Percentiles rank a stretch among this genome's conserved stretches.
phyloP scores from a whole-genome alignment of 2,113 vertebrate genomes.

The Oenanthe oenanthe region DNA sequence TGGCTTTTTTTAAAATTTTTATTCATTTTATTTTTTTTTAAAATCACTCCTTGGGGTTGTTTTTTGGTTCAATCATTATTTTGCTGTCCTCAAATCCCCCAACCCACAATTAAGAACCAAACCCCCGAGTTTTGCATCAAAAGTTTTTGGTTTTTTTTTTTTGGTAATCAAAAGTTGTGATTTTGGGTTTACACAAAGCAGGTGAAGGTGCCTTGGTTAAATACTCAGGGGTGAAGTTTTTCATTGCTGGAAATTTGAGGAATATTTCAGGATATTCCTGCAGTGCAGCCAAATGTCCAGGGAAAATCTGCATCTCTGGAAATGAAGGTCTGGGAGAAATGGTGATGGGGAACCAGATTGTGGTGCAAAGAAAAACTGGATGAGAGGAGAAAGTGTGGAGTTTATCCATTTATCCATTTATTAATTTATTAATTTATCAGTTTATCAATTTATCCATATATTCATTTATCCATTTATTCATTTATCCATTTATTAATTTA shows the following conservation, averaged over 20 bases:
- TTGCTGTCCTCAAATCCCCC: background rate
- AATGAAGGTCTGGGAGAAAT: background rate
- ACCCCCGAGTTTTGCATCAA: background rate
- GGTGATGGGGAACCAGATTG: background rate
- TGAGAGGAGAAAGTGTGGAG: background rate
- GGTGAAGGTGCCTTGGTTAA: fast-evolving
- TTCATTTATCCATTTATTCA: fast-evolving
- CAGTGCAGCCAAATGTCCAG: background rate
- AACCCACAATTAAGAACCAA: fast-evolving
- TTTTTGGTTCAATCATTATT: background rate
- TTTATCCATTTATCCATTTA: background rate
- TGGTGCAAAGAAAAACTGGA: background rate
- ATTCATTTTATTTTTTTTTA: no score
- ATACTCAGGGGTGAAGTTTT: background rate
- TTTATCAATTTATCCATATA: background rate
- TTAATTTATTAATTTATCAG: background rate
- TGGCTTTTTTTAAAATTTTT: no score
- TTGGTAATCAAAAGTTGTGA: background rate
- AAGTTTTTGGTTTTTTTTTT: background rate
- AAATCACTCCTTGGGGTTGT: fast-evolving
- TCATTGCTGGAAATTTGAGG: background rate
- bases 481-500: background rate
- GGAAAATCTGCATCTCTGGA: background rate
- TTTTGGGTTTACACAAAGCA: background rate
- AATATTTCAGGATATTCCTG: background rate